phyloP scores from a whole-genome alignment of 2,888 invertebrate species.

The Hylaea fasciaria region DNA sequence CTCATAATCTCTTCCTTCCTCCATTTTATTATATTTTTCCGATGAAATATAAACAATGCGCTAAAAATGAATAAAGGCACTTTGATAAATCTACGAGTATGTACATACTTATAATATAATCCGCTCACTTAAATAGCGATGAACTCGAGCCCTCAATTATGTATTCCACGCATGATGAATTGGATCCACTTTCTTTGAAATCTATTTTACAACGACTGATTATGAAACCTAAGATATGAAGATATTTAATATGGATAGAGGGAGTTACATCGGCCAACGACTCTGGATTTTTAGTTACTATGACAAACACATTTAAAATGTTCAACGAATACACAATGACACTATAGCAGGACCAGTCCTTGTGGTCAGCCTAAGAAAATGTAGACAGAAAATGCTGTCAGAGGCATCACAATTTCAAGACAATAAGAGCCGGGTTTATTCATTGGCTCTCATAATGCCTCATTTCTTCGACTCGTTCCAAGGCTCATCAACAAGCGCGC shows the following conservation, averaged over 20 bases:
- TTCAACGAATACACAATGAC: conserved; percentile 3
- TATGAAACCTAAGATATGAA: conserved; percentile 15
- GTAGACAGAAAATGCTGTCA: too few relatives aligned
- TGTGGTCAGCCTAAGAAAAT: too few relatives aligned
- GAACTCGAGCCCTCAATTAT: conserved; percentile 25
- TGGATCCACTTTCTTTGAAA: conserved; percentile 31
- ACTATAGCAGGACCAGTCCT: not conserved
- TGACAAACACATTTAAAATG: conserved; percentile 16
- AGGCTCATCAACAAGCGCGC: conserved; percentile 9
- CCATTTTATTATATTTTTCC: too few relatives aligned
- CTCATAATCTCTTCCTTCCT: too few relatives aligned
- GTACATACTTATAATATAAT: too few relatives aligned
- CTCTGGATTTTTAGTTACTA: conserved; percentile 14
- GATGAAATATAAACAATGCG: too few relatives aligned
- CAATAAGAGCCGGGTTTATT: too few relatives aligned
- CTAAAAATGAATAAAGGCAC: too few relatives aligned
- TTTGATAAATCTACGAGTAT: too few relatives aligned
- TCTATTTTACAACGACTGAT: conserved; percentile 23
- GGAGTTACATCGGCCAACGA: conserved; percentile 19
- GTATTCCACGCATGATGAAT: conserved; percentile 23
- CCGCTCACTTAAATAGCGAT: conserved; percentile 16
- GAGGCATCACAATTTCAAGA: too few relatives aligned
- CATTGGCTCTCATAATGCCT: too few relatives aligned
- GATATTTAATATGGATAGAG: not conserved
- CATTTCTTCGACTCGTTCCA: conserved; percentile 1